Conservation (phyloP, 1,140 invertebrate genomes). For the Zaprionus lachaisei region DNA sequence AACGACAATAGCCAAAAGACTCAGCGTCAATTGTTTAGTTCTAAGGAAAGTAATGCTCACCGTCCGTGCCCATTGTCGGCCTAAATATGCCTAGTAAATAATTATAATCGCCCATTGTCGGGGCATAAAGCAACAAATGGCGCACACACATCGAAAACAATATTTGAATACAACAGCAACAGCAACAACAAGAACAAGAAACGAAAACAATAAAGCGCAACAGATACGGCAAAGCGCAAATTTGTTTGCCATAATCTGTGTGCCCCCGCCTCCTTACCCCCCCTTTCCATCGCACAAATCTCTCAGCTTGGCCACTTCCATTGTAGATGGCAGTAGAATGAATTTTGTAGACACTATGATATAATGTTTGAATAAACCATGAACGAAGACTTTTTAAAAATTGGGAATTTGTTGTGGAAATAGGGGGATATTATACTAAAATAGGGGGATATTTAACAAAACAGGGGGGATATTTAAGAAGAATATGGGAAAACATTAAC, state of each 20-base stretch:
- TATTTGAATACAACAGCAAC: slow-evolving; percentile 11
- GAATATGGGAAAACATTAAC: too few species aligned
- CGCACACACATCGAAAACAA: not conserved
- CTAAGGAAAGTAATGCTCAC: not conserved
- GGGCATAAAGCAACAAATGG: slow-evolving; percentile 15
- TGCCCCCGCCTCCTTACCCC: not conserved
- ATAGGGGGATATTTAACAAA: too few species aligned
- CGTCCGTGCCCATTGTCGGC: not conserved
- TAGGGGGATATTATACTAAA: too few species aligned
- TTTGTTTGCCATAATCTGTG: slow-evolving; percentile 31
- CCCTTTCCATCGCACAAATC: not conserved
- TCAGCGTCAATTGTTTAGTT: not conserved
- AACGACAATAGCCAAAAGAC: not conserved
- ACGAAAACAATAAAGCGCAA: slow-evolving; percentile 56
- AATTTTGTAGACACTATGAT: slow-evolving; percentile 15
- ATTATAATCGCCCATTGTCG: slow-evolving; percentile 11
- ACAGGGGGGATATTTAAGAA: too few species aligned
- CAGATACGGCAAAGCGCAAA: slow-evolving; percentile 35
- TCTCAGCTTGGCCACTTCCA: not conserved
- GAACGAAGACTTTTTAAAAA: not conserved
- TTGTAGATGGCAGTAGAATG: not conserved
- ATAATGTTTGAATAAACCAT: not conserved
- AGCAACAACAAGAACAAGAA: slow-evolving; percentile 23
- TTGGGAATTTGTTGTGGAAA: too few species aligned
- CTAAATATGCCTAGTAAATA: slow-evolving; percentile 12